Percentiles rank a stretch among this genome's conserved stretches.
phyloP scores from a whole-genome alignment of 2,113 vertebrate genomes.

The Zeus faber region DNA sequence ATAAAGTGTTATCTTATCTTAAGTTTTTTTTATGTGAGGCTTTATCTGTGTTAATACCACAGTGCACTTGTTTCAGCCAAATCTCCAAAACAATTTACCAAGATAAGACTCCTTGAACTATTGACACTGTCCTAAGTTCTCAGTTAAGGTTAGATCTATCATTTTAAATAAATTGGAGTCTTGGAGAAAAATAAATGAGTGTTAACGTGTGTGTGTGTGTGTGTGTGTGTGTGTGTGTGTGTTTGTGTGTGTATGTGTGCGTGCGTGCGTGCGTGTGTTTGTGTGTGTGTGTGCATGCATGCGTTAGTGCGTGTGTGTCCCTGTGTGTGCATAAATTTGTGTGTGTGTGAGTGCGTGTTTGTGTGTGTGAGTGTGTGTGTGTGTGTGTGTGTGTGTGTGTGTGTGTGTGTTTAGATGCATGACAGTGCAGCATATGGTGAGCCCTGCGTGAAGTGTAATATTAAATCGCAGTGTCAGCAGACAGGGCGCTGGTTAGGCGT shows the following conservation, averaged over 20 bases:
- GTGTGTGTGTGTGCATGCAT: background rate
- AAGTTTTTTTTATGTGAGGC: too few relatives aligned
- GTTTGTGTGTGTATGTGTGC: background rate
- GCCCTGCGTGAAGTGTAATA: constrained; percentile 64
- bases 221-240: background rate
- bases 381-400: constrained; percentile 9
- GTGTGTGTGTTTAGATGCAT: constrained; percentile 38
- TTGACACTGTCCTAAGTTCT: too few relatives aligned
- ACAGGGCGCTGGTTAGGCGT: constrained; percentile 28
- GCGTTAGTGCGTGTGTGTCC: constrained; percentile 2
- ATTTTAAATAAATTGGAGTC: too few relatives aligned
- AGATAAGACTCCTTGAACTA: too few relatives aligned
- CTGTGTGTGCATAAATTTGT: constrained; percentile 4
- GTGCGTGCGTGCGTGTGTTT: constrained; percentile 1
- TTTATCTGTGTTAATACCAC: too few relatives aligned
- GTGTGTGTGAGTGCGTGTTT: background rate
- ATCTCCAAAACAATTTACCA: too few relatives aligned
- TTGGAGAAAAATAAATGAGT: constrained; percentile 5
- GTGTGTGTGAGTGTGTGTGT: constrained; percentile 1
- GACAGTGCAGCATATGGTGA: constrained; percentile 64
- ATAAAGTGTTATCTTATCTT: too few relatives aligned
- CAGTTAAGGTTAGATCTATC: too few relatives aligned
- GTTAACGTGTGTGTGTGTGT: constrained; percentile 8
- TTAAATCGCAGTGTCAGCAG: constrained; percentile 70
- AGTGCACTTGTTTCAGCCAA: too few relatives aligned